These are phyloP conservation scores for Cyanistes caeruleus DNA, from an alignment of 2,113 vertebrate species.

Conservation along the genomic window DNA sequence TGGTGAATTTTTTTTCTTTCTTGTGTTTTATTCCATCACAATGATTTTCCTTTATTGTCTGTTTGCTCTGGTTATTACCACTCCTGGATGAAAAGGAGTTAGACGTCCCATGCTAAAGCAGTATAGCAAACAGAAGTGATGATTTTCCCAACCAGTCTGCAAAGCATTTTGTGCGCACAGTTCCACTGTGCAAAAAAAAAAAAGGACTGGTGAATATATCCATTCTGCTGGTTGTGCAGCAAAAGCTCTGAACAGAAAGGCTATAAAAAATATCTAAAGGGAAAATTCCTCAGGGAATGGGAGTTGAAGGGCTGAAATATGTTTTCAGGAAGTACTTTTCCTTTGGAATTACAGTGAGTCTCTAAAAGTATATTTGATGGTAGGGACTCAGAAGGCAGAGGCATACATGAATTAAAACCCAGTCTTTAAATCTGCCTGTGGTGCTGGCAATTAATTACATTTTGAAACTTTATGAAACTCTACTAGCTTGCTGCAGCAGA, in stretches of 20 bases:
- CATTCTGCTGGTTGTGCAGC: not conserved
- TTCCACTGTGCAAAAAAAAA: slow-evolving; percentile 25
- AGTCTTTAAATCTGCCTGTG: not conserved
- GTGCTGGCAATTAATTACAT: not conserved
- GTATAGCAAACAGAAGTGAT: slow-evolving; percentile 25
- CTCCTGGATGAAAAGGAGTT: not conserved
- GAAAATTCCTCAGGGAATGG: not conserved
- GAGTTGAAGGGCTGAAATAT: not conserved
- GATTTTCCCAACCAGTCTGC: slow-evolving; percentile 25
- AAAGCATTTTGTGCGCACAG: not conserved
- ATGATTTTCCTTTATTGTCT: not conserved
- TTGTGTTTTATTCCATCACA: not conserved
- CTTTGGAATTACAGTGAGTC: not conserved
- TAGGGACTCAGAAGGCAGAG: not conserved
- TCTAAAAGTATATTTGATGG: not conserved
- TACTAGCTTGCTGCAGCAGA: not conserved
- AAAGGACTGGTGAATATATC: slow-evolving; percentile 1
- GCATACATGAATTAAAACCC: not conserved
- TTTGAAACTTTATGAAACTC: not conserved
- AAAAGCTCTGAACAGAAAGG: slow-evolving; percentile 7
- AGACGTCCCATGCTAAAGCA: not conserved
- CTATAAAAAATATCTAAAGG: not conserved
- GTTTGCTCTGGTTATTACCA: slow-evolving; percentile 7
- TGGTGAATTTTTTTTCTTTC: not conserved
- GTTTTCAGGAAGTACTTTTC: not conserved